phyloP scores from a whole-genome alignment of 2,888 invertebrate species.

The Parnassius smintheus region DNA sequence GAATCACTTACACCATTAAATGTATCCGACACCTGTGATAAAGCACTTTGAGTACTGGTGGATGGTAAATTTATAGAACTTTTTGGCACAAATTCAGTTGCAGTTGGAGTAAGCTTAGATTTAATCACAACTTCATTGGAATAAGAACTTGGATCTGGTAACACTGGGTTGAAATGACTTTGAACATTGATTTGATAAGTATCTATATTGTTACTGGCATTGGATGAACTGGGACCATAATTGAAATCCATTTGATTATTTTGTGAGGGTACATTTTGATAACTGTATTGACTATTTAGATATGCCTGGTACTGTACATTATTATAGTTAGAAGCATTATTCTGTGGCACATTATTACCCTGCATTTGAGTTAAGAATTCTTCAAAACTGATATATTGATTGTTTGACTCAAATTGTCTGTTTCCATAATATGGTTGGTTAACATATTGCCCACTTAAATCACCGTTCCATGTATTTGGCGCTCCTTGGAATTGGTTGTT shows the following conservation, averaged over 20 bases:
- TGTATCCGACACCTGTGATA: slow-evolving; percentile 33
- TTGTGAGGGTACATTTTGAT: slow-evolving; percentile 60
- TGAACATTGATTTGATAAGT: slow-evolving; percentile 47
- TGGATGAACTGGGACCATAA: slow-evolving; percentile 48
- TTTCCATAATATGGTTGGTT: slow-evolving; percentile 61
- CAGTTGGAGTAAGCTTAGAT: slow-evolving; percentile 80
- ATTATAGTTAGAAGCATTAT: slow-evolving; percentile 47
- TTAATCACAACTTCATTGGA: slow-evolving; percentile 60
- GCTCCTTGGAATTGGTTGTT: slow-evolving; percentile 62
- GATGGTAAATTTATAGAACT: slow-evolving; percentile 43
- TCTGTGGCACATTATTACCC: slow-evolving; percentile 42
- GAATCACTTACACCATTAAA: slow-evolving; percentile 36
- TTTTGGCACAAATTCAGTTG: slow-evolving; percentile 82
- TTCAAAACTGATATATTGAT: slow-evolving; percentile 71
- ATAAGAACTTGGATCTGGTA: slow-evolving; percentile 44
- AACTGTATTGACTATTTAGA: slow-evolving; percentile 54
- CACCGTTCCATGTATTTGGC: slow-evolving; percentile 58
- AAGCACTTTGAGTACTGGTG: slow-evolving; percentile 35
- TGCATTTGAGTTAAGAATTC: slow-evolving; percentile 72
- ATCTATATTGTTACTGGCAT: slow-evolving; percentile 43
- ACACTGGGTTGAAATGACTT: slow-evolving; percentile 42
- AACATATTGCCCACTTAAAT: slow-evolving; percentile 55
- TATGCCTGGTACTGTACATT: slow-evolving; percentile 61
- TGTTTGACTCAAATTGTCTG: slow-evolving; percentile 52
- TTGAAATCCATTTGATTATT: slow-evolving; percentile 50